Conservation (phyloP, 2,888 invertebrate species). For the Andrena trimmerana region DNA sequence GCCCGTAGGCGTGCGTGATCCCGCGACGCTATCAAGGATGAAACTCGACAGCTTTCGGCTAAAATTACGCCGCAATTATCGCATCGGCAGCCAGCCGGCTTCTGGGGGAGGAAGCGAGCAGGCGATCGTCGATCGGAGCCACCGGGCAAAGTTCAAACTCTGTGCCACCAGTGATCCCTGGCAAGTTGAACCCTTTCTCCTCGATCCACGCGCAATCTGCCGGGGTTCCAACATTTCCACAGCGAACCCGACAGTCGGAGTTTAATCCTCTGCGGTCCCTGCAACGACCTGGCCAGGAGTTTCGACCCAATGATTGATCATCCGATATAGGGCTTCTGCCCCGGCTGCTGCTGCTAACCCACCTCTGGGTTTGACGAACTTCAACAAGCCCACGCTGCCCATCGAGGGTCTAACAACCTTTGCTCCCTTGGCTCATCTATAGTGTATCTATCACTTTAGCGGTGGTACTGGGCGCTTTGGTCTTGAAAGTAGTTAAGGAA, state of each 20-base stretch:
- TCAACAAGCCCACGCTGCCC: no score
- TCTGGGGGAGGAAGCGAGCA: conserved; percentile 1
- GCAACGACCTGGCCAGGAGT: no score
- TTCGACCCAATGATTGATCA: no score
- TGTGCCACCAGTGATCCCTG: neutral
- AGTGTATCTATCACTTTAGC: no score
- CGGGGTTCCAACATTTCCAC: neutral
- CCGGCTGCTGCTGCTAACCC: no score
- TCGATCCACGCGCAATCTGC: neutral
- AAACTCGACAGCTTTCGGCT: conserved; percentile 44
- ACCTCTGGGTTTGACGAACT: no score
- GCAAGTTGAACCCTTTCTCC: neutral
- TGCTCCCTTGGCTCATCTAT: no score
- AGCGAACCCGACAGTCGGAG: neutral
- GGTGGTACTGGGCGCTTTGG: no score
- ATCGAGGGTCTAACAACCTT: no score
- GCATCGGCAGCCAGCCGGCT: conserved; percentile 19
- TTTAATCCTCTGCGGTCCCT: neutral
- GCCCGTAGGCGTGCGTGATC: conserved; percentile 15
- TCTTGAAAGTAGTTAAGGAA: no score
- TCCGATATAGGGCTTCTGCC: no score
- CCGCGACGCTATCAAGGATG: conserved; percentile 58
- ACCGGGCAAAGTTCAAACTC: neutral
- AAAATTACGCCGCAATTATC: conserved; percentile 63
- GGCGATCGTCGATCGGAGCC: conserved; percentile 15